These are phyloP conservation scores for Idaea biselata DNA, from an alignment of 2,888 invertebrate genomes.

Conservation along the genomic window DNA sequence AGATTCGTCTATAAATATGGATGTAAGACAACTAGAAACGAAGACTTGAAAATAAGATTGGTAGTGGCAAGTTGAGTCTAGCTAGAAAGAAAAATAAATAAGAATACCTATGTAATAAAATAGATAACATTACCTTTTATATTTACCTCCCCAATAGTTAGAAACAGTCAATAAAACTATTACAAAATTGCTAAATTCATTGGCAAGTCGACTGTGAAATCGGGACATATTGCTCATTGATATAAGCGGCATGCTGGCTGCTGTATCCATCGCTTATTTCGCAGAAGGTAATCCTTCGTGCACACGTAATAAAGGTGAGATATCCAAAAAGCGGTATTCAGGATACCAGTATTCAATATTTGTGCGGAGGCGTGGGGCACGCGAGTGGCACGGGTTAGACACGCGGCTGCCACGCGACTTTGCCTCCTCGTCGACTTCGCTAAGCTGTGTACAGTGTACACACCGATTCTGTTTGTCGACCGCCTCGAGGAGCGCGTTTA, in stretches of 20 bases:
- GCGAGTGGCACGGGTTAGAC: constrained; percentile 27
- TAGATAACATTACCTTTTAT: not conserved
- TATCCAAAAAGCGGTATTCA: constrained; percentile 20
- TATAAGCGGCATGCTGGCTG: not conserved
- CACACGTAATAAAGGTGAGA: constrained; percentile 18
- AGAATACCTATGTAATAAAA: too few relatives aligned
- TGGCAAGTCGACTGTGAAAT: constrained; percentile 16
- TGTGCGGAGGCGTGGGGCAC: constrained; percentile 22
- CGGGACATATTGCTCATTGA: constrained; percentile 22
- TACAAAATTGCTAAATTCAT: constrained; percentile 5
- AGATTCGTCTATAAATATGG: too few relatives aligned
- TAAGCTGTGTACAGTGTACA: constrained; percentile 6
- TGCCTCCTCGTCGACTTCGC: not conserved
- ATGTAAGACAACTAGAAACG: too few relatives aligned
- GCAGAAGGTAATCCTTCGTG: constrained; percentile 11
- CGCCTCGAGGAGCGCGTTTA: constrained; percentile 28
- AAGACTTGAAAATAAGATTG: too few relatives aligned
- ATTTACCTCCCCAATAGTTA: not conserved
- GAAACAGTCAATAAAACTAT: not conserved
- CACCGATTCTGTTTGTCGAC: constrained; percentile 19
- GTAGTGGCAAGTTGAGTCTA: too few relatives aligned
- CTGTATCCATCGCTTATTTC: constrained; percentile 5
- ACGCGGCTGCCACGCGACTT: constrained; percentile 20
- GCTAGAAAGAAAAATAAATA: too few relatives aligned
- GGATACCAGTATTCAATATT: constrained; percentile 26